phyloP scores from a whole-genome alignment of 2,113 vertebrate genomes.

The Marmota flaviventris region DNA sequence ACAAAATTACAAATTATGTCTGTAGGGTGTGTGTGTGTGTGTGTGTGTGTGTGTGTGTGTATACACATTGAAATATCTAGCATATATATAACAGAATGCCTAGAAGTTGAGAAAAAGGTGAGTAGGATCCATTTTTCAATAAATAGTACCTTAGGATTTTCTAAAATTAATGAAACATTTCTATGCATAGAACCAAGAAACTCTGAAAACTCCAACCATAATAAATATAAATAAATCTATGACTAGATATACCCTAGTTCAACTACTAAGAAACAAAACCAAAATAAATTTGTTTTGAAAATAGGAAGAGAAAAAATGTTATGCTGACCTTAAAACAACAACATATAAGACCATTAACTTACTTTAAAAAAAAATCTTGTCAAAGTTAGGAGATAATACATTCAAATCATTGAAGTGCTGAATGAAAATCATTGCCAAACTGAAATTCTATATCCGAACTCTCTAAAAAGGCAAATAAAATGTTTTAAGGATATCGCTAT shows the following conservation, averaged over 20 bases:
- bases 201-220: background rate
- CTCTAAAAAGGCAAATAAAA: too few relatives aligned
- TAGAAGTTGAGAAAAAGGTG: background rate
- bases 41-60: too few relatives aligned
- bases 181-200: background rate
- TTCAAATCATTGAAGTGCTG: too few relatives aligned
- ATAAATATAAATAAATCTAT: background rate
- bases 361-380: background rate
- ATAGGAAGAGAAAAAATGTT: background rate
- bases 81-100: background rate
- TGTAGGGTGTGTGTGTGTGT: too few relatives aligned
- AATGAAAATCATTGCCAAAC: too few relatives aligned
- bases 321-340: background rate
- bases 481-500: background rate
- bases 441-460: too few relatives aligned
- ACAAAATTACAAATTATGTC: too few relatives aligned
- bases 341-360: background rate
- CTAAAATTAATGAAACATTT: background rate
- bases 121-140: background rate
- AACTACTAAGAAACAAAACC: background rate
- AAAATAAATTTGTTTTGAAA: background rate
- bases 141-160: background rate
- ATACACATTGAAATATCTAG: background rate
- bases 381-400: too few relatives aligned
- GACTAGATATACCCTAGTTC: background rate